These are phyloP conservation scores for Bombyx huttoni DNA, from an alignment of 2,888 invertebrate species.

Conservation along the genomic window DNA sequence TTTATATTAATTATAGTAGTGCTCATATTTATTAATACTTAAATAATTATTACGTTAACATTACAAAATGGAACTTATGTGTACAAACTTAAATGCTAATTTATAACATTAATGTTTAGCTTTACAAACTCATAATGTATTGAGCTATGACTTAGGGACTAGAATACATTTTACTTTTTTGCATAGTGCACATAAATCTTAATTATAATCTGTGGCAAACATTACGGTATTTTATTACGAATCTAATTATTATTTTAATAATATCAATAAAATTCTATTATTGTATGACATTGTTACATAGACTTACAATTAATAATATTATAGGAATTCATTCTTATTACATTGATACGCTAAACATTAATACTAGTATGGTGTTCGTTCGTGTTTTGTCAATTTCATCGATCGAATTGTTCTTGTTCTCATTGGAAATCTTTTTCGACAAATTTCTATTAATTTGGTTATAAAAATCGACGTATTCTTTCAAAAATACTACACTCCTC, in stretches of 20 bases:
- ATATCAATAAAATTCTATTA: slow-evolving; percentile 51
- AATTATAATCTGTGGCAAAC: slow-evolving; percentile 35
- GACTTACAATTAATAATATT: slow-evolving; percentile 46
- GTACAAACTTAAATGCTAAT: slow-evolving; percentile 30
- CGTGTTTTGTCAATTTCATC: slow-evolving; percentile 57
- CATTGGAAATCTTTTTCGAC: slow-evolving; percentile 25
- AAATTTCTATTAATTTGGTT: no score
- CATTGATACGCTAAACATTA: slow-evolving; percentile 36
- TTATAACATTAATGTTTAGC: slow-evolving; percentile 39
- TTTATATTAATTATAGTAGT: slow-evolving; percentile 67
- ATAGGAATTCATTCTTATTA: slow-evolving; percentile 46
- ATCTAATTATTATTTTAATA: slow-evolving; percentile 34
- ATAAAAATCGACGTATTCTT: no score
- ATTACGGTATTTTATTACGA: slow-evolving; percentile 25
- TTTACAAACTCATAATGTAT: slow-evolving; percentile 37
- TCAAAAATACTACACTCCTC: no score
- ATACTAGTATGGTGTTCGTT: slow-evolving; percentile 68
- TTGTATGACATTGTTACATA: slow-evolving; percentile 45
- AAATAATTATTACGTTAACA: slow-evolving; percentile 55
- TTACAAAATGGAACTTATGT: slow-evolving; percentile 67
- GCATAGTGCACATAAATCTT: slow-evolving; percentile 56
- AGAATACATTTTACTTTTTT: slow-evolving; percentile 25
- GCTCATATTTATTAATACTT: slow-evolving; percentile 45
- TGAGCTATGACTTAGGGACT: slow-evolving; percentile 52
- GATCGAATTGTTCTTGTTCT: slow-evolving; percentile 17